phyloP scores from a whole-genome alignment of 1,140 invertebrate species.

The Oncopeltus fasciatus region DNA sequence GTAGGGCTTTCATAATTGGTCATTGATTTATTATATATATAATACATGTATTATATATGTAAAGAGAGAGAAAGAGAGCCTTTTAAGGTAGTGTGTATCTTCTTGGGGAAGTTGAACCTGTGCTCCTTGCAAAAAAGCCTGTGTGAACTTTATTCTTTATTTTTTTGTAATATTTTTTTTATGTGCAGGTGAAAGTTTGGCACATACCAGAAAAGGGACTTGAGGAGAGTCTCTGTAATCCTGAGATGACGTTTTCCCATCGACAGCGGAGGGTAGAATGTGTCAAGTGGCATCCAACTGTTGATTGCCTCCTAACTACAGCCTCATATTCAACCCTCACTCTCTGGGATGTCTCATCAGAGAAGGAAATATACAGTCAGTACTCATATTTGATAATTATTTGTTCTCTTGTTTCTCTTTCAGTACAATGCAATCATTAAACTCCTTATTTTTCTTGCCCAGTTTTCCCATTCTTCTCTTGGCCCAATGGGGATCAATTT shows the following conservation, averaged over 20 bases:
- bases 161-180: too few species aligned
- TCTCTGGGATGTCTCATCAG: conserved; percentile 72
- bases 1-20: too few species aligned
- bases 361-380: conserved; percentile 66
- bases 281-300: conserved; percentile 71
- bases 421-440: neutral
- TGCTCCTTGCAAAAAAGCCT: too few species aligned
- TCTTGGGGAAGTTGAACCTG: too few species aligned
- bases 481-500: too few species aligned
- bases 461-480: too few species aligned
- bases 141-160: too few species aligned
- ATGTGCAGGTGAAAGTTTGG: conserved; percentile 80
- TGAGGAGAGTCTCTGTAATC: conserved; percentile 58
- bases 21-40: too few species aligned
- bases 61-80: too few species aligned
- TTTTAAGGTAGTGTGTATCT: too few species aligned
- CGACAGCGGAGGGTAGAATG: conserved; percentile 69
- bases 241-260: conserved; percentile 66
- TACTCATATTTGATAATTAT: conserved; percentile 6
- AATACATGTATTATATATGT: too few species aligned
- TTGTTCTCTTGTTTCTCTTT: neutral
- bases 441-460: too few species aligned
- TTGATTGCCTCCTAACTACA: conserved; percentile 69
- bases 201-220: conserved; percentile 65
- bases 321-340: conserved; percentile 64